Evolutionary conservation across 2,113 vertebrate species (phyloP).

Genomic region (Bufo bufo): DNA sequence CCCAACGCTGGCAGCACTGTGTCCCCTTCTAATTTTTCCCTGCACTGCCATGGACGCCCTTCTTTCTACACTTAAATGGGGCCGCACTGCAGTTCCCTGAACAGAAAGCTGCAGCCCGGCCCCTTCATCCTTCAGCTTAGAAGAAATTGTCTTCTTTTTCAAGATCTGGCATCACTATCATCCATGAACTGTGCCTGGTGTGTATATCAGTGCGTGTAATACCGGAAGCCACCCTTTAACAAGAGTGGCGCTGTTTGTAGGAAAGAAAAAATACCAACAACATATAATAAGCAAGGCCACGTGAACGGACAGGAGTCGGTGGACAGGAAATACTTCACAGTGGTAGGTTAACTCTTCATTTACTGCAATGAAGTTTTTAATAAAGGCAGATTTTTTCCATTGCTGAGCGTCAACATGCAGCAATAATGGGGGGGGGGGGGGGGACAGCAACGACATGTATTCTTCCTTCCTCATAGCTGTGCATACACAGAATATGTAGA

Average conservation of each 20-base stretch:
- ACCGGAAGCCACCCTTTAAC: background rate
- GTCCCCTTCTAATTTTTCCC: too few relatives aligned
- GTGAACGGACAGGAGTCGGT: too few relatives aligned
- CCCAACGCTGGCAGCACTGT: too few relatives aligned
- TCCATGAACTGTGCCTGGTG: too few relatives aligned
- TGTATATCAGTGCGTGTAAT: background rate
- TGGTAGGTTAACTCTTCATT: background rate
- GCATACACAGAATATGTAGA: background rate
- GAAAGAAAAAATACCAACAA: background rate
- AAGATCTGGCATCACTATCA: too few relatives aligned
- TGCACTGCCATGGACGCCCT: too few relatives aligned
- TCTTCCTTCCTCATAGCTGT: background rate
- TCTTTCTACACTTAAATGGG: too few relatives aligned
- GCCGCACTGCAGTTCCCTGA: too few relatives aligned
- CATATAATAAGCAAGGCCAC: background rate
- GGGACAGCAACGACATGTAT: background rate
- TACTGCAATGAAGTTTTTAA: background rate
- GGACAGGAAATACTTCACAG: background rate
- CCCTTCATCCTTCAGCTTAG: too few relatives aligned
- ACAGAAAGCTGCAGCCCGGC: too few relatives aligned
- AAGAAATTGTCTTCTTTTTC: too few relatives aligned
- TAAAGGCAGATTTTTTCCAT: background rate
- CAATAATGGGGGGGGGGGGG: too few relatives aligned
- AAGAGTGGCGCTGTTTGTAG: background rate
- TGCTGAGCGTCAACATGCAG: background rate